Evolutionary conservation across 2,888 invertebrate genomes (phyloP).

Genomic region (Petrophora chlorosata): DNA sequence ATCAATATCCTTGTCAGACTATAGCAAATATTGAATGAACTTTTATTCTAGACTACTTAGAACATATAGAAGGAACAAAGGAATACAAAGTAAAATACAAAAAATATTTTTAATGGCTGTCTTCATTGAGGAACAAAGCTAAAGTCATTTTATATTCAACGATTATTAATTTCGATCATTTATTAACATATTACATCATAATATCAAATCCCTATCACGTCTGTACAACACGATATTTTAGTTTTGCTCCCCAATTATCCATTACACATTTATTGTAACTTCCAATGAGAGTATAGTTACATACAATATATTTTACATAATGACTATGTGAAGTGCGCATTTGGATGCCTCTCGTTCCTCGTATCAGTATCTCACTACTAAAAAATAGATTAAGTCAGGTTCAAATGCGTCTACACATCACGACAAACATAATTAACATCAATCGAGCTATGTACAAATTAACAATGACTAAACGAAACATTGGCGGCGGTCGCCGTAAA

Average conservation of each 20-base stretch:
- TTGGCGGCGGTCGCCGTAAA: background rate
- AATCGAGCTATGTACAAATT: conserved; percentile 20
- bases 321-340: conserved; percentile 58
- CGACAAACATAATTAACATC: conserved; percentile 29
- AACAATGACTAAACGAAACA: background rate
- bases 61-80: background rate
- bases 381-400: conserved; percentile 41
- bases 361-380: conserved; percentile 3
- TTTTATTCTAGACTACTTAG: too few relatives aligned
- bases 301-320: conserved; percentile 56
- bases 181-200: conserved; percentile 49
- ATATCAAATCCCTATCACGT: conserved; percentile 43
- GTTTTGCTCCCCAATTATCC: conserved; percentile 74
- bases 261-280: conserved; percentile 62
- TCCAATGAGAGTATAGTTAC: conserved; percentile 51
- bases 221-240: conserved; percentile 51
- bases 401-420: conserved; percentile 55
- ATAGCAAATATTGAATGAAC: too few relatives aligned
- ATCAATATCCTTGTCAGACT: too few relatives aligned
- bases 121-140: conserved; percentile 76
- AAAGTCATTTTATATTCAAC: conserved; percentile 55
- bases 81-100: conserved; percentile 21
- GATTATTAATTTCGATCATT: conserved; percentile 46
- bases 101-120: conserved; percentile 47
- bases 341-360: conserved; percentile 45